Percentiles rank a stretch among this genome's conserved stretches.
Conservation (phyloP, 1,140 invertebrate species). For the Scaptomyza montana region DNA sequence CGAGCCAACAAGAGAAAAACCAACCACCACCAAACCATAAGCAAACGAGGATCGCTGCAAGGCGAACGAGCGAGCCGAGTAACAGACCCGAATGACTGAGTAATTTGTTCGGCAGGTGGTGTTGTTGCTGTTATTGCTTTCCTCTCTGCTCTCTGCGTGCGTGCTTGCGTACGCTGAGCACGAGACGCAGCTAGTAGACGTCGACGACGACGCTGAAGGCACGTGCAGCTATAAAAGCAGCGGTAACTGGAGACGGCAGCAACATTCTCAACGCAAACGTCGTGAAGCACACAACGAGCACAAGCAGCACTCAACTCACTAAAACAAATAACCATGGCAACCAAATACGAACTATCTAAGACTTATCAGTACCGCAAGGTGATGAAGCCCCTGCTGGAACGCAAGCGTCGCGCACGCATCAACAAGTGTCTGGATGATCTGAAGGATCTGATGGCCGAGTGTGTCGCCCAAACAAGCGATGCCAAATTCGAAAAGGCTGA, state of each 20-base stretch:
- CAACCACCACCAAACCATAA: slow-evolving; percentile 58
- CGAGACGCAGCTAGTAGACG: slow-evolving; percentile 43
- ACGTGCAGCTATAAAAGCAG: slow-evolving; percentile 83
- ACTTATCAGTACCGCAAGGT: slow-evolving; percentile 97
- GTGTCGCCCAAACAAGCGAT: slow-evolving; percentile 92
- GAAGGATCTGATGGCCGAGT: slow-evolving; percentile 95
- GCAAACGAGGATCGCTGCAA: slow-evolving; percentile 56
- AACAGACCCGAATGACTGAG: slow-evolving; percentile 45
- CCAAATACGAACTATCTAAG: slow-evolving; percentile 86
- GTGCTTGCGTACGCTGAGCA: slow-evolving; percentile 67
- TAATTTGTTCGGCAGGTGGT: slow-evolving; percentile 76
- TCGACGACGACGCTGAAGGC: slow-evolving; percentile 38
- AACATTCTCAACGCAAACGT: slow-evolving; percentile 79
- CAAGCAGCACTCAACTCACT: slow-evolving; percentile 23
- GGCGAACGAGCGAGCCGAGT: slow-evolving; percentile 18
- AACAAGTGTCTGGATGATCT: slow-evolving; percentile 97
- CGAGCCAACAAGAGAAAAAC: slow-evolving; percentile 65
- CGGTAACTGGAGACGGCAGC: slow-evolving; percentile 57
- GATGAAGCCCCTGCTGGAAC: slow-evolving; percentile 98
- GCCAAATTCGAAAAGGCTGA: slow-evolving; percentile 98
- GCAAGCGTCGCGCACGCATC: slow-evolving; percentile 95
- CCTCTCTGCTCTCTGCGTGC: slow-evolving; percentile 14
- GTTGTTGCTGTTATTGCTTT: slow-evolving; percentile 31
- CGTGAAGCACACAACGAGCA: slow-evolving; percentile 56
- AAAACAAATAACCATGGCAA: slow-evolving; percentile 63